Percentiles rank a stretch among this genome's conserved stretches.
phyloP scores from a whole-genome alignment of 2,113 vertebrate species.

The Rafetus swinhoei region DNA sequence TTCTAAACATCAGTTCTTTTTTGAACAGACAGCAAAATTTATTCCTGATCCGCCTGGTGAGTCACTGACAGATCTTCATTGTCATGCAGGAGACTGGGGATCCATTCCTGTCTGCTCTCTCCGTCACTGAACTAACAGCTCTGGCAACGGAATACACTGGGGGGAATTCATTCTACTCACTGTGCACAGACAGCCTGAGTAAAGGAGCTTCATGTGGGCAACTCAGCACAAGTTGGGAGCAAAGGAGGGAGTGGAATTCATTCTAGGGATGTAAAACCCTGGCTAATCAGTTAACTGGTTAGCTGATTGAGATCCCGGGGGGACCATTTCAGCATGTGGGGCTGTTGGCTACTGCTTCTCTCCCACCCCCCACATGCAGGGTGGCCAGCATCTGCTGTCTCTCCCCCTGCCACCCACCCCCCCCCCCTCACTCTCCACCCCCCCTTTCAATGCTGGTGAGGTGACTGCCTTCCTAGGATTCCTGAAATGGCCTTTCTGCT shows the following conservation, averaged over 20 bases:
- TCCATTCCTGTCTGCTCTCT: accelerated
- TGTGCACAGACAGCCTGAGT: not conserved
- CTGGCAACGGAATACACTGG: not conserved
- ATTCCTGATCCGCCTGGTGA: not conserved
- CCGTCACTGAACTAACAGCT: not conserved
- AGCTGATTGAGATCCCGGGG: too few species aligned
- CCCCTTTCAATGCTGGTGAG: not conserved
- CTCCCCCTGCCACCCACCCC: accelerated
- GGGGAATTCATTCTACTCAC: not conserved
- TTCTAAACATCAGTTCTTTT: not conserved
- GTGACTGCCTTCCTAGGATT: not conserved
- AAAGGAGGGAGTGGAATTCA: not conserved
- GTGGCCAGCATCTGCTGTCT: not conserved
- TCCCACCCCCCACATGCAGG: too few species aligned
- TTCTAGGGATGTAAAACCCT: too few species aligned
- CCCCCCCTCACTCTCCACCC: accelerated
- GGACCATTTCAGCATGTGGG: too few species aligned
- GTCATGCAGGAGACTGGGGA: accelerated
- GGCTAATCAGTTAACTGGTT: too few species aligned
- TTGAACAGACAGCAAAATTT: not conserved
- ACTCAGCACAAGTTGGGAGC: not conserved
- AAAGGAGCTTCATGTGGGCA: accelerated
- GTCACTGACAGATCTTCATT: not conserved
- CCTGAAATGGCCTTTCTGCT: not conserved
- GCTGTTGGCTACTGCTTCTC: too few species aligned